These are phyloP conservation scores for Oedothorax gibbosus DNA, from an alignment of 1,140 invertebrate species.

Conservation along the genomic window DNA sequence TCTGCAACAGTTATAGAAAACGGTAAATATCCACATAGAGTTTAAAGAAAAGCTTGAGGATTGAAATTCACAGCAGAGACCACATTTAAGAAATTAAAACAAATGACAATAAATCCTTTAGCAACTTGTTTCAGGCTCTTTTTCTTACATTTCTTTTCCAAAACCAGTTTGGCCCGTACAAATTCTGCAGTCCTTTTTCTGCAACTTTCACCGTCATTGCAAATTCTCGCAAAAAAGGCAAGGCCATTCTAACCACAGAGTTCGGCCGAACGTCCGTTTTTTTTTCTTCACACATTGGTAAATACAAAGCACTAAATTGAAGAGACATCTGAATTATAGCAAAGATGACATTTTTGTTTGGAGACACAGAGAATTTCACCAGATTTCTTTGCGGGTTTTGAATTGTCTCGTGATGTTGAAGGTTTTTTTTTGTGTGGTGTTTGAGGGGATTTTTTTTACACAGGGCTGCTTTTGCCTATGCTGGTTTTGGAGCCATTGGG, in stretches of 20 bases:
- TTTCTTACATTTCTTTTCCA: neutral
- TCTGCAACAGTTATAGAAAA: neutral
- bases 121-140: conserved; percentile 13
- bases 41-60: conserved; percentile 41
- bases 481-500: conserved; percentile 58
- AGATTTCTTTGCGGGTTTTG: conserved; percentile 8
- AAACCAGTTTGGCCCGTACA: conserved; percentile 6
- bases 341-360: conserved; percentile 34
- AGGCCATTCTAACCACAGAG: conserved; percentile 8
- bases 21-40: conserved; percentile 18
- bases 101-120: conserved; percentile 17
- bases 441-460: conserved; percentile 24
- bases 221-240: conserved; percentile 41
- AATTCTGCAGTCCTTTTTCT: conserved; percentile 27
- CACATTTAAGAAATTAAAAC: conserved; percentile 38
- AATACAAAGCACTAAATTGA: conserved; percentile 46
- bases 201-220: conserved; percentile 5
- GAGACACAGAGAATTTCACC: conserved; percentile 21
- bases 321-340: conserved; percentile 29
- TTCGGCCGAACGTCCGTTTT: conserved; percentile 16
- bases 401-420: neutral
- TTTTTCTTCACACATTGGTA: conserved; percentile 24
- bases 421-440: neutral
- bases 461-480: conserved; percentile 57
- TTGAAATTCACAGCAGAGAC: conserved; percentile 22